These are phyloP conservation scores for Idaea aversata DNA, from an alignment of 2,888 invertebrate genomes.

Conservation along the genomic window DNA sequence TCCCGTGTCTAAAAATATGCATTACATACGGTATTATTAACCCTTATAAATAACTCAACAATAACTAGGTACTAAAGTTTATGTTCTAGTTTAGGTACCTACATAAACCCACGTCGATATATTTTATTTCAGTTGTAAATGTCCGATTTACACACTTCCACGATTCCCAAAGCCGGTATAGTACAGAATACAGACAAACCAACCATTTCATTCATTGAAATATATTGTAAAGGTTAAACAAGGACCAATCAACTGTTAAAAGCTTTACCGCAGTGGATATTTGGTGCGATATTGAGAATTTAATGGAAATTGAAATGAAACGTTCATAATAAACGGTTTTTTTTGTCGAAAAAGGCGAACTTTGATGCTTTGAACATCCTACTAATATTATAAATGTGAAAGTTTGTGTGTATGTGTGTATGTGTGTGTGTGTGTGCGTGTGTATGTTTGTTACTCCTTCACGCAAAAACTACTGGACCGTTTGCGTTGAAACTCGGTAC, in stretches of 20 bases:
- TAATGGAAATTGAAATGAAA: neutral
- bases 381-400: too few species aligned
- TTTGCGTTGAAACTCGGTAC: too few species aligned
- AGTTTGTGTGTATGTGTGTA: too few species aligned
- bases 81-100: neutral
- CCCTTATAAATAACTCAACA: too few species aligned
- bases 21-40: too few species aligned
- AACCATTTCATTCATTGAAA: slow-evolving; percentile 23
- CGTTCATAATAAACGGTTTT: neutral
- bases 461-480: too few species aligned
- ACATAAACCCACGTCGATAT: neutral
- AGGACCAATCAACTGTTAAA: slow-evolving; percentile 25
- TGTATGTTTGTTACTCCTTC: too few species aligned
- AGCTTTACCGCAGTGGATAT: slow-evolving; percentile 21
- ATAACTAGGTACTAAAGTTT: neutral
- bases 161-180: slow-evolving; percentile 14
- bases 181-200: slow-evolving; percentile 8
- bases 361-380: neutral
- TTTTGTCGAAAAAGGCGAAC: neutral
- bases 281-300: slow-evolving; percentile 8
- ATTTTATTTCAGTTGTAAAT: slow-evolving; percentile 1
- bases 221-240: slow-evolving; percentile 18
- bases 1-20: too few species aligned
- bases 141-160: slow-evolving; percentile 14
- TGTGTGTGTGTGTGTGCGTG: too few species aligned